Base-by-base conservation (phyloP, 1,140 invertebrate genomes). In the Oedothorax gibbosus region DNA sequence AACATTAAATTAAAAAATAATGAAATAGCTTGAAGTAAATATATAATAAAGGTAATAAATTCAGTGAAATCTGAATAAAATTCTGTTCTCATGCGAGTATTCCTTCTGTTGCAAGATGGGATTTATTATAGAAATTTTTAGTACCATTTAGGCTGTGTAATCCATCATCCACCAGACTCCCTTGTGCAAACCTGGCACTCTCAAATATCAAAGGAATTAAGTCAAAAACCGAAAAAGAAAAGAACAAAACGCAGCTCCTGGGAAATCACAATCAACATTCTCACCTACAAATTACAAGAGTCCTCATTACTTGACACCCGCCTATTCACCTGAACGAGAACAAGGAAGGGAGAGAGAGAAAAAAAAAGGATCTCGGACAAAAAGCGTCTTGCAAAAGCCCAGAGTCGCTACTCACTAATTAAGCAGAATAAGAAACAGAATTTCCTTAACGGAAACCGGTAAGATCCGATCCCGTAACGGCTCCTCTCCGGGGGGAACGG, bases 361-460 rank as follows among this genome's bases (percentile, higher is more conserved):
- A 72, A 72, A 72, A 72, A 18, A 51, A 35, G 18, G 21, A 21
- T 18, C 10, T 49, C 20, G 12, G 35, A 35, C 35, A 35, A 35
- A 35, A 35, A 35, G 35, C 35, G 35, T 35, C 35, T 35, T 35
- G 35, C 35, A 35, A 35, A 35, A 35, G 35, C 35, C 35, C 35
- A 35, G 35, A 35, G 35, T 35, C 35, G 35, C 35, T 35, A 35
- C 35, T 35, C 35, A 35, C 35, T 84, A 84, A 84, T 84, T 84
- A 84, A 84, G 81, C 66, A 80, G 21, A 35, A 35, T 18, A 57
- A 73, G 71, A 73, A 78, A 54, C 54, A 21, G 81, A 76, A 84
- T 84, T 84, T 84, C 81, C 81, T 84, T 57, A 66, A 50, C 81
- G 81, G 81, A 84, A 84, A 57, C 80, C 56, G n/a, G 68, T 2